These are phyloP conservation scores for Sphaerophoria rueppellii DNA, from an alignment of 2,888 invertebrate species.

Conservation along the genomic window DNA sequence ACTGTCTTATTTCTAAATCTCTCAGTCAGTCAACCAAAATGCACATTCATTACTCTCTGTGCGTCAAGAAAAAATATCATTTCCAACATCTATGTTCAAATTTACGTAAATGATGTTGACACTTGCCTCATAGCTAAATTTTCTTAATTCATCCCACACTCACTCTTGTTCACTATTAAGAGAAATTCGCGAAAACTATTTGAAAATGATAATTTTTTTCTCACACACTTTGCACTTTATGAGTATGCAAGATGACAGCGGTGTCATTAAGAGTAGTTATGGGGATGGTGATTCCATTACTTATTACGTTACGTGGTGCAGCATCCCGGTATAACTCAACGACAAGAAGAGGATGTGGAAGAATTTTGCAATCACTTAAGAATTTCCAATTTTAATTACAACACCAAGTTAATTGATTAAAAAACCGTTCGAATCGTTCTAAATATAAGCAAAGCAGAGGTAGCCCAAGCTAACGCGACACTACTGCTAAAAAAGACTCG, in stretches of 20 bases:
- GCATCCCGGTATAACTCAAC: not conserved
- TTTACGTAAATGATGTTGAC: conserved; percentile 10
- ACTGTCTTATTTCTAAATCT: conserved; percentile 29
- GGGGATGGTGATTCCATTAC: conserved; percentile 31
- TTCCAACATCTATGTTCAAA: conserved; percentile 11
- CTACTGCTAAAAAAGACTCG: conserved; percentile 34
- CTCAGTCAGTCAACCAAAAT: not conserved
- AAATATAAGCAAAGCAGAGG: not conserved
- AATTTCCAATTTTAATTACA: conserved; percentile 47
- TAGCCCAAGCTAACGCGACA: conserved; percentile 1
- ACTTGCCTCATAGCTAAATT: conserved; percentile 31
- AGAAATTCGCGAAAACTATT: conserved; percentile 21
- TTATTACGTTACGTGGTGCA: conserved; percentile 15
- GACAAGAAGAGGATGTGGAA: no score
- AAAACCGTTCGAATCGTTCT: conserved; percentile 4
- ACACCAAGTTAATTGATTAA: conserved; percentile 57
- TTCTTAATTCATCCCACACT: conserved; percentile 19
- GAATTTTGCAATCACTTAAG: conserved; percentile 46
- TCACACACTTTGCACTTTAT: conserved; percentile 34
- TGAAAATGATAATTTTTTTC: not conserved
- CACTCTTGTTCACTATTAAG: conserved; percentile 36
- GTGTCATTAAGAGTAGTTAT: conserved; percentile 14
- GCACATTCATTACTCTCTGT: conserved; percentile 15
- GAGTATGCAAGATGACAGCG: no score
- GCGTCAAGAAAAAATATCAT: not conserved